Conservation (phyloP, 2,797 vertebrate genomes). For the Paedocypris micromegethes region DNA sequence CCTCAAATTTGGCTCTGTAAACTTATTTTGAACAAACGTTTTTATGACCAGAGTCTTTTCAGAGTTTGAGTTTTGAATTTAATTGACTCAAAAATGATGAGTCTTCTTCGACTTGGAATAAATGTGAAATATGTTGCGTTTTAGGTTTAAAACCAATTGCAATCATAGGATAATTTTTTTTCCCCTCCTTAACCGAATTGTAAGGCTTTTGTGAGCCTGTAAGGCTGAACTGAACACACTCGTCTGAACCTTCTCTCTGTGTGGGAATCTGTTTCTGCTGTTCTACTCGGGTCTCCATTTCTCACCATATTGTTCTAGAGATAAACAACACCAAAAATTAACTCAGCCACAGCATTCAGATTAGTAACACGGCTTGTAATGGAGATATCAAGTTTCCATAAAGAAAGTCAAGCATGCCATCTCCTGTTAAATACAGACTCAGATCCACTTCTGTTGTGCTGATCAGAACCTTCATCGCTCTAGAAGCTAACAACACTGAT, state of each 20-base stretch:
- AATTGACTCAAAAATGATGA: too few species aligned
- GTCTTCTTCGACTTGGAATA: too few species aligned
- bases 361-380: neutral
- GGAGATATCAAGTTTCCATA: conserved; percentile 15
- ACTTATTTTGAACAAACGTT: too few species aligned
- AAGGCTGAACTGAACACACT: neutral
- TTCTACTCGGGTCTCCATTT: conserved; percentile 1
- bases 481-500: conserved; percentile 15
- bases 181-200: too few species aligned
- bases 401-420: conserved; percentile 15
- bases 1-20: too few species aligned
- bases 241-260: neutral
- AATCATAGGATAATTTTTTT: too few species aligned
- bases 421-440: conserved; percentile 13
- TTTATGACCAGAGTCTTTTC: too few species aligned
- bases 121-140: too few species aligned
- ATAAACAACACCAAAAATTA: neutral
- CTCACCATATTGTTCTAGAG: neutral
- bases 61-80: too few species aligned
- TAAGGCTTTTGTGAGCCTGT: too few species aligned
- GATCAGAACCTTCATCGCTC: conserved; percentile 19
- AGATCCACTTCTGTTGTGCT: conserved; percentile 20
- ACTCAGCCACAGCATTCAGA: too few species aligned
- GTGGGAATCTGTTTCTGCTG: conserved; percentile 12
- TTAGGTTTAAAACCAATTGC: too few species aligned